Conservation (phyloP, 2,888 invertebrate species). For the Folsomia manolachei region DNA sequence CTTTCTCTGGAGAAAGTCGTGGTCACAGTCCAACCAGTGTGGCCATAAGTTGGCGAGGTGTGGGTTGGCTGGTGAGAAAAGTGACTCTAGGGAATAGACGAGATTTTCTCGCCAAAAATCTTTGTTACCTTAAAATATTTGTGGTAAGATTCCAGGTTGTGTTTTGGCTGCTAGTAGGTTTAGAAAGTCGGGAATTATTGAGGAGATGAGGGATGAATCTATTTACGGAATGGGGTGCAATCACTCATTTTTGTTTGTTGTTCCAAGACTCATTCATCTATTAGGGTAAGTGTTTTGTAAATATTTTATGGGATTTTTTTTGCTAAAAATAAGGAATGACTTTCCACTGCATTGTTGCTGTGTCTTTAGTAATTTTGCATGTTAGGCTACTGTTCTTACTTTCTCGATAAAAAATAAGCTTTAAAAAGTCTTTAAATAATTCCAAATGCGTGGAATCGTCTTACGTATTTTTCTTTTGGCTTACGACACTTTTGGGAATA, state of each 20-base stretch:
- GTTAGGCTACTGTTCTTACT: too few relatives aligned
- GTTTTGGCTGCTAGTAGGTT: not conserved
- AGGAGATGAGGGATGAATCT: not conserved
- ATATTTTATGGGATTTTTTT: not conserved
- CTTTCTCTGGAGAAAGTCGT: too few relatives aligned
- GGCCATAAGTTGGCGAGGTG: too few relatives aligned
- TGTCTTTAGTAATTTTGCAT: not conserved
- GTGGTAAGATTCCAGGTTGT: too few relatives aligned
- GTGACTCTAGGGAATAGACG: not conserved
- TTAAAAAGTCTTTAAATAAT: not conserved
- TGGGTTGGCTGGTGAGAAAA: not conserved
- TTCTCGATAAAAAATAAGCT: too few relatives aligned
- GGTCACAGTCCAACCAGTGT: too few relatives aligned
- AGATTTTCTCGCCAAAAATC: not conserved
- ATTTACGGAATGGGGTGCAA: not conserved
- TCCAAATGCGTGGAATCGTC: not conserved
- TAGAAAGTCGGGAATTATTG: not conserved
- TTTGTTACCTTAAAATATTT: not conserved
- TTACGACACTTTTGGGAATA: not conserved
- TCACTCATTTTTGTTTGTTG: too few relatives aligned
- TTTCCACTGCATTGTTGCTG: not conserved
- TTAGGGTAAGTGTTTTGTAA: constrained; percentile 1
- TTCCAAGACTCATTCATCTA: not conserved
- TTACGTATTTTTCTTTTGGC: not conserved
- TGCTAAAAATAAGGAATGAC: too few relatives aligned